Evolutionary conservation across 2,888 invertebrate species (phyloP), one percentile per base, ranked within the genome.

Genomic region (Tachina fera): DNA sequence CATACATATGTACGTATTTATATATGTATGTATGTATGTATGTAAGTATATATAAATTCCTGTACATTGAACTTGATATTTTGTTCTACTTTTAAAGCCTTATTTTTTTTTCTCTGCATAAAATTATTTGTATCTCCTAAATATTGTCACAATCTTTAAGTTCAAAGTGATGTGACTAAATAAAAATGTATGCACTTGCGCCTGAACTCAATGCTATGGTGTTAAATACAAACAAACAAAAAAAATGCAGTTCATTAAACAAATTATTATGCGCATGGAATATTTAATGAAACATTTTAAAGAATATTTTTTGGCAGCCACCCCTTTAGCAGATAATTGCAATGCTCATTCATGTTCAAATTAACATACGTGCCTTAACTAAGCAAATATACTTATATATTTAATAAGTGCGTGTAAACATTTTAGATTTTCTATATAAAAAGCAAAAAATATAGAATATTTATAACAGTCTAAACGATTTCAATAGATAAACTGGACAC

Each of bases 231-330:
- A n/a, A 45, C 56, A 81, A 43, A n/a, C n/a, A n/a, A 47, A 74
- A 43, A 61, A 84, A 68, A 78, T 83, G 72, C 79, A 86, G 86
- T 86, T 86, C 86, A 86, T 82, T 86, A 79, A 86, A 86, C 86
- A 86, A 72, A 67, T 76, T 72, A 82, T 67, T 16, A 83, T 61
- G 86, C 68, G 31, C 16, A 13, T 19, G 11, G 71, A 65, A 79
- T 79, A 49, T 51, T 71, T 53, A 83, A 83, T 71, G 47, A 31
- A 22, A 72, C 4, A 47, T n/a, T 79, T 68, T 61, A 22, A 65
- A 79, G 61, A 79, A 84, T 51, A 65, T 60, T 67, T 51, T 86
- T 83, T 86, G 86, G 86, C 86, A 83, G 79, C 75, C 86, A 80
- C 78, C 81, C 63, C 86, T 79, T 67, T 65, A 68, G 58, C 67